A percentile compares a stretch with the other conserved stretches of the same genome.
Evolutionary conservation across 2,113 vertebrate species (phyloP).

Genomic region (Psettodes erumei): DNA sequence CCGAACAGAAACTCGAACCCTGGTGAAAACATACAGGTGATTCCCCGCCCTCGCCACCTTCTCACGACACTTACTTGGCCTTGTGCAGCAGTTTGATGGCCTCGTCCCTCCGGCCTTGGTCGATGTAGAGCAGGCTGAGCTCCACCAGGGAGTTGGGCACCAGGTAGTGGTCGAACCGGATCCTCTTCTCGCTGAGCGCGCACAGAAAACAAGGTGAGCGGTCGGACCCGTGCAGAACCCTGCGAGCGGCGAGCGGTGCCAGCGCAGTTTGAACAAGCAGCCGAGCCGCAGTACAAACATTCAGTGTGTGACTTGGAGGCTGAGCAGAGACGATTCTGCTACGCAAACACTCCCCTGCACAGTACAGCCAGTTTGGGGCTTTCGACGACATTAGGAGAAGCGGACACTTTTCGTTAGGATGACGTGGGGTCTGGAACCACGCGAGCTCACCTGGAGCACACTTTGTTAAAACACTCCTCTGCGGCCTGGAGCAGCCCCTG

Average conservation of each 20-base stretch:
- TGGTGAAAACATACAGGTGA: background rate
- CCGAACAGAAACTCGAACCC: background rate
- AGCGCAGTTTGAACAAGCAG: background rate
- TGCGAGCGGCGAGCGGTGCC: no score
- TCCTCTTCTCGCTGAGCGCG: slow-evolving; percentile 82
- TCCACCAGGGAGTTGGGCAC: slow-evolving; percentile 85
- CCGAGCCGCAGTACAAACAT: slow-evolving; percentile 19
- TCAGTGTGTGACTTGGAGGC: background rate
- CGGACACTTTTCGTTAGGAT: no score
- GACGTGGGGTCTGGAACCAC: no score
- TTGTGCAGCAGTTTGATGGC: slow-evolving; percentile 84
- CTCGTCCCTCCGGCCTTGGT: slow-evolving; percentile 79
- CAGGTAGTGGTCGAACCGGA: slow-evolving; percentile 84
- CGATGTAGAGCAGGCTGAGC: slow-evolving; percentile 81
- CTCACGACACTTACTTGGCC: slow-evolving; percentile 76
- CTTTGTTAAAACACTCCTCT: slow-evolving; percentile 80
- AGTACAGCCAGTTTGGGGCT: background rate
- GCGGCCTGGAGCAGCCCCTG: slow-evolving; percentile 75
- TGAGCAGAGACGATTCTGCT: slow-evolving; percentile 12
- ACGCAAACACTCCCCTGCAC: slow-evolving; percentile 18
- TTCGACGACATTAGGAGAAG: background rate
- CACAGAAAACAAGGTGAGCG: no score
- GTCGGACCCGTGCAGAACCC: no score
- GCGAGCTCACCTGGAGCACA: slow-evolving; percentile 80
- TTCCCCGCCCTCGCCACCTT: background rate